Conservation (phyloP, 2,797 vertebrate species). For the Synanceia verrucosa region DNA sequence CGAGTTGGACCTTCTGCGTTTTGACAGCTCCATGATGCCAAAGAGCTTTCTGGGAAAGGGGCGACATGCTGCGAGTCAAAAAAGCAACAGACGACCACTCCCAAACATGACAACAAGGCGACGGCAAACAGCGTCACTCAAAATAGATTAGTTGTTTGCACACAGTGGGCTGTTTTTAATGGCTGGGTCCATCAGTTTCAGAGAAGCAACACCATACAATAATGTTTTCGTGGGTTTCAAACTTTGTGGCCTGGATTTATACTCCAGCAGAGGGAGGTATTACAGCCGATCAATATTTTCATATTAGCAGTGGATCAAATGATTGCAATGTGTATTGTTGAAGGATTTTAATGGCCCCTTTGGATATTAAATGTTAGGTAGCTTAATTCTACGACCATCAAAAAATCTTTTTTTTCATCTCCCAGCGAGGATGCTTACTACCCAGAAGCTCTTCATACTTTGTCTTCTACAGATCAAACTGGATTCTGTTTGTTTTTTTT, state of each 20-base stretch:
- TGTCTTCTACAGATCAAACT: no score
- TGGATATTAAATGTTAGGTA: neutral
- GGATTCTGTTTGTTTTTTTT: neutral
- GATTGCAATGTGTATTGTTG: neutral
- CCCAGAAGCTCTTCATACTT: neutral
- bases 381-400: neutral
- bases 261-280: neutral
- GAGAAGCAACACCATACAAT: neutral
- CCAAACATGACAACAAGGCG: neutral
- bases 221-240: neutral
- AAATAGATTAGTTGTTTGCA: constrained; percentile 14
- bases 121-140: neutral
- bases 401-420: neutral
- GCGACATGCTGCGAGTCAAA: constrained; percentile 18
- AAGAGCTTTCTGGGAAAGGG: constrained; percentile 16
- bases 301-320: neutral
- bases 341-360: neutral
- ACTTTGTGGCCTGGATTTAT: neutral
- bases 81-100: neutral
- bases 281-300: neutral
- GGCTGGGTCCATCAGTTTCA: neutral
- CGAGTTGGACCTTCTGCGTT: constrained; percentile 2
- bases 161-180: neutral
- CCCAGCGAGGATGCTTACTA: neutral
- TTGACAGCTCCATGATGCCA: constrained; percentile 40